Conservation (phyloP, 2,797 vertebrate genomes). For the Megalops cyprinoides region DNA sequence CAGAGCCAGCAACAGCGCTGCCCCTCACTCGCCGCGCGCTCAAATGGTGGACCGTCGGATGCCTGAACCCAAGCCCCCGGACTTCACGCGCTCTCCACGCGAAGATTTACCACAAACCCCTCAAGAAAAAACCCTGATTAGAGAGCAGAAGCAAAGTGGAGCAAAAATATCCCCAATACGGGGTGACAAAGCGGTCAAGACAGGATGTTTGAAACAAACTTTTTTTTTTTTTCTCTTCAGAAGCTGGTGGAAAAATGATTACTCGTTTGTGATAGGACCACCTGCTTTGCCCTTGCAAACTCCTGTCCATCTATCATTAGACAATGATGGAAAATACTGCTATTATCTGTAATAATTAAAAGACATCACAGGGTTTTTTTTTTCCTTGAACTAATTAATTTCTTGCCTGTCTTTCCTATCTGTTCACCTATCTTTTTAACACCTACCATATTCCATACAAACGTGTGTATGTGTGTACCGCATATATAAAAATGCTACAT, state of each 20-base stretch:
- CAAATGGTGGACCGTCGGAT: not conserved
- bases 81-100: not conserved
- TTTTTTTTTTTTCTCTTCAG: not conserved
- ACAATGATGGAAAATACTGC: conserved; percentile 54
- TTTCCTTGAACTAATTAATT: conserved; percentile 76
- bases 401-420: conserved; percentile 69
- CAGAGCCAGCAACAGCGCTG: conserved; percentile 47
- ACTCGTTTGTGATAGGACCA: not conserved
- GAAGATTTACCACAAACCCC: not conserved
- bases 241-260: not conserved
- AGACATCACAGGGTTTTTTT: conserved; percentile 57
- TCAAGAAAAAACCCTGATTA: not conserved
- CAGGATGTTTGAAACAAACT: not conserved
- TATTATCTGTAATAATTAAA: conserved; percentile 63
- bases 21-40: not conserved
- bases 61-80: conserved; percentile 5
- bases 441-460: conserved; percentile 39
- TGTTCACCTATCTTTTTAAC: conserved; percentile 64
- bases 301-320: conserved; percentile 41
- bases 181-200: not conserved
- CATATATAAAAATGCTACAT: conserved; percentile 45
- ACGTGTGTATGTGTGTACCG: conserved; percentile 54
- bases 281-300: conserved; percentile 25
- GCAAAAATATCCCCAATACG: not conserved
- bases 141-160: not conserved